These are phyloP conservation scores for Beroe ovata DNA, from an alignment of 37 sponge, comb jelly and placozoan species.

Conservation along the genomic window DNA sequence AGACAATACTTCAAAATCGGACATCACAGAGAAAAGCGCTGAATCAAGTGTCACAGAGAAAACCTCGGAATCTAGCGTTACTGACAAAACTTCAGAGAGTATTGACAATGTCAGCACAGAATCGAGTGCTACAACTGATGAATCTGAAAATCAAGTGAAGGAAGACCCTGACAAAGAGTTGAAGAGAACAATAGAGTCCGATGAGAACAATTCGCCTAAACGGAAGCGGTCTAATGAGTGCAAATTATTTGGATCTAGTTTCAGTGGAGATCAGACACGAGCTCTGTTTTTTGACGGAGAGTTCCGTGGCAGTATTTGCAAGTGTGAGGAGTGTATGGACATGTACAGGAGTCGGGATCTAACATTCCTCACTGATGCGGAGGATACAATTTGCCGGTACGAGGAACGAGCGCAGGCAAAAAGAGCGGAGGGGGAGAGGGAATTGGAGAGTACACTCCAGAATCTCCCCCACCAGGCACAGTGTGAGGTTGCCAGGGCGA, in stretches of 20 bases:
- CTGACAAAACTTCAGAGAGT: too few species aligned
- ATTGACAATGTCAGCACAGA: too few species aligned
- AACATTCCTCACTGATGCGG: conserved; percentile 74
- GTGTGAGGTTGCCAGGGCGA: conserved; percentile 50
- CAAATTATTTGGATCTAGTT: background rate
- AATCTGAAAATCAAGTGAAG: too few species aligned
- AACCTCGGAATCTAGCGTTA: too few species aligned
- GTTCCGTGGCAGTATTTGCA: background rate
- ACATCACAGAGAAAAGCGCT: too few species aligned
- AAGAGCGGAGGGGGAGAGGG: background rate
- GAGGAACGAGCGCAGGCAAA: conserved; percentile 71
- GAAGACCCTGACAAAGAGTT: too few species aligned
- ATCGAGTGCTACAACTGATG: too few species aligned
- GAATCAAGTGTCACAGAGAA: too few species aligned
- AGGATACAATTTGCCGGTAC: conserved; percentile 77
- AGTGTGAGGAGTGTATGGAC: conserved; percentile 30
- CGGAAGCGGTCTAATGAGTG: conserved; percentile 4
- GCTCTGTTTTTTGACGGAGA: conserved; percentile 17
- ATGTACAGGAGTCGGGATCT: conserved; percentile 70
- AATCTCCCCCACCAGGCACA: conserved; percentile 27
- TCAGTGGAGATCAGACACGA: background rate
- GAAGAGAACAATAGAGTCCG: too few species aligned
- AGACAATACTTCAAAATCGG: too few species aligned
- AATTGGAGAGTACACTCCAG: background rate
- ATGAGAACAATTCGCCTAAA: conserved; percentile 40